Percentiles rank a stretch among this genome's conserved stretches.
Evolutionary conservation across 1,140 invertebrate species (phyloP).

Genomic region (Diabrotica undecimpunctata): DNA sequence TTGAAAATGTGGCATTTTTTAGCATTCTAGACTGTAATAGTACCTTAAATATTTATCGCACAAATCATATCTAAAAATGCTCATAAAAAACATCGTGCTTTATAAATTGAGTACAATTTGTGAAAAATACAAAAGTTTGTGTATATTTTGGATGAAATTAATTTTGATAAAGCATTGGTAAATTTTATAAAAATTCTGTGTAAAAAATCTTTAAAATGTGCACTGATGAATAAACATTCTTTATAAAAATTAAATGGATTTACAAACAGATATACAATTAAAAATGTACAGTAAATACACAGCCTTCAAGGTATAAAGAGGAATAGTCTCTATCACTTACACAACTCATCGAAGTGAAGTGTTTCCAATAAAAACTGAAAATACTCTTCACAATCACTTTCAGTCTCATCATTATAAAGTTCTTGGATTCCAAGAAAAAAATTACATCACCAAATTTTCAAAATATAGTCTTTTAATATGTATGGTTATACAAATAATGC

Average conservation of each 20-base stretch:
- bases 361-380: neutral
- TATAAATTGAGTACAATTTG: too few relatives aligned
- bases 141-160: too few relatives aligned
- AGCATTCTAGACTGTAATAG: too few relatives aligned
- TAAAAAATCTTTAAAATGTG: too few relatives aligned
- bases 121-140: too few relatives aligned
- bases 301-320: neutral
- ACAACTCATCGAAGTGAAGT: neutral
- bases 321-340: neutral
- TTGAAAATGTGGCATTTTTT: too few relatives aligned
- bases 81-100: too few relatives aligned
- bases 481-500: neutral
- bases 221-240: neutral
- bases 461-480: constrained; percentile 1
- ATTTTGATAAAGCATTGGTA: too few relatives aligned
- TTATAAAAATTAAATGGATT: neutral
- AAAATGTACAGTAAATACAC: neutral
- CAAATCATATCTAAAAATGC: too few relatives aligned
- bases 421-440: neutral
- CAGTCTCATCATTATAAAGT: neutral
- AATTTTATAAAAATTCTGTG: too few relatives aligned
- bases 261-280: neutral
- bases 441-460: neutral
- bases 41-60: too few relatives aligned
- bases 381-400: neutral